A percentile compares a stretch with the other conserved stretches of the same genome.
phyloP scores from a whole-genome alignment of 2,888 invertebrate genomes.

The Noctuana brunneofusca region DNA sequence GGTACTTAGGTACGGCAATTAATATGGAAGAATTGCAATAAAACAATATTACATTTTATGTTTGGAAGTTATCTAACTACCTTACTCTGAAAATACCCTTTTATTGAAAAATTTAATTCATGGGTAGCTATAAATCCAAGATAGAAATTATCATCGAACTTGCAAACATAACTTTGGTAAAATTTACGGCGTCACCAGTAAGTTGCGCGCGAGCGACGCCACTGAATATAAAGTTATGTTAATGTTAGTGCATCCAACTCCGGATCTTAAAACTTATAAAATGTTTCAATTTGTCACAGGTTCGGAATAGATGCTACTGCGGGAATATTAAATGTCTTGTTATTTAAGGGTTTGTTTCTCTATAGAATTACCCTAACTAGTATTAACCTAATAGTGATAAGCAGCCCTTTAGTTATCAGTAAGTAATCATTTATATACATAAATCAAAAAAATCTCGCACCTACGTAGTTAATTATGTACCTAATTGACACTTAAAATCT shows the following conservation, averaged over 20 bases:
- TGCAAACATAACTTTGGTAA: constrained; percentile 73
- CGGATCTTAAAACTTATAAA: constrained; percentile 73
- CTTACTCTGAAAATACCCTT: constrained; percentile 24
- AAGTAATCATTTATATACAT: too few relatives aligned
- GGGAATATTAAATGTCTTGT: constrained; percentile 18
- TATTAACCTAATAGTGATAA: too few relatives aligned
- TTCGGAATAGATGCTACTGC: constrained; percentile 54
- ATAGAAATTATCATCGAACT: constrained; percentile 68
- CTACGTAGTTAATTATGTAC: too few relatives aligned
- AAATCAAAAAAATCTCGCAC: too few relatives aligned
- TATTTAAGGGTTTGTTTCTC: constrained; percentile 7
- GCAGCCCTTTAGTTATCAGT: too few relatives aligned
- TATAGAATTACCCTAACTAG: background rate
- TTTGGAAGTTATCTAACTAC: too few relatives aligned
- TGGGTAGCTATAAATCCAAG: constrained; percentile 68
- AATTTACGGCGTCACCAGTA: constrained; percentile 77
- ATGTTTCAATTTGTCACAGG: constrained; percentile 63
- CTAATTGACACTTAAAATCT: constrained; percentile 3
- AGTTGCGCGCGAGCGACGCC: constrained; percentile 68
- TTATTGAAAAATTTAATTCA: constrained; percentile 49
- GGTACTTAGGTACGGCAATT: too few relatives aligned
- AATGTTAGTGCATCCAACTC: constrained; percentile 70
- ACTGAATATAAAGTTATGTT: constrained; percentile 80
- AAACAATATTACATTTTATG: constrained; percentile 13
- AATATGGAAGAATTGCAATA: background rate